phyloP scores from a whole-genome alignment of 1,140 invertebrate genomes.

The Drepana arcuata region DNA sequence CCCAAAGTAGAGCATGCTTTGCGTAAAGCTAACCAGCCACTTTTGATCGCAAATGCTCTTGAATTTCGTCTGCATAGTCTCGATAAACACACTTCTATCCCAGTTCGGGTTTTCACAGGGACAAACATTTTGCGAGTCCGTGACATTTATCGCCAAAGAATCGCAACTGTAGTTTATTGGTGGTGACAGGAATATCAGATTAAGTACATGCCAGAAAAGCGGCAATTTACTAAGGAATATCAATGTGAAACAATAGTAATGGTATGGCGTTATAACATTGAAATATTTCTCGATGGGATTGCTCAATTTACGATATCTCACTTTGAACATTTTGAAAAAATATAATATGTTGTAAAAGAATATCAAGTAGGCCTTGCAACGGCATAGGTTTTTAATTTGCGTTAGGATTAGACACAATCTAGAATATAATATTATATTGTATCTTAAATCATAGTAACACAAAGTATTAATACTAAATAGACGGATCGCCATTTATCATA shows the following conservation, averaged over 20 bases:
- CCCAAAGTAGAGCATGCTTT: conserved; percentile 38
- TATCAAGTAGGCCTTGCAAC: too few relatives aligned
- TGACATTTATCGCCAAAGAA: conserved; percentile 6
- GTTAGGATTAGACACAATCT: too few relatives aligned
- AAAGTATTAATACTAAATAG: too few relatives aligned
- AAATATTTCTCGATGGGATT: conserved; percentile 50
- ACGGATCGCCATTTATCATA: too few relatives aligned
- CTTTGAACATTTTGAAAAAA: too few relatives aligned
- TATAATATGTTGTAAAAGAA: too few relatives aligned
- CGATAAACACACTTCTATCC: conserved; percentile 34
- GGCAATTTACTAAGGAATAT: conserved; percentile 35
- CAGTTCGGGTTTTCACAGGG: conserved; percentile 36
- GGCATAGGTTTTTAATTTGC: too few relatives aligned
- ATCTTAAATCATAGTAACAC: too few relatives aligned
- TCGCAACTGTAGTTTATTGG: conserved; percentile 36
- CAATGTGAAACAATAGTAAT: conserved; percentile 32
- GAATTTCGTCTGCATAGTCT: conserved; percentile 47
- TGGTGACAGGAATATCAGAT: conserved; percentile 39
- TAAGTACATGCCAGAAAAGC: conserved; percentile 42
- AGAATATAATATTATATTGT: too few relatives aligned
- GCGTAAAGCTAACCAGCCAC: conserved; percentile 40
- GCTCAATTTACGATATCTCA: conserved; percentile 9
- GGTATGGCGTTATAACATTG: conserved; percentile 27
- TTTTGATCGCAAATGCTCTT: conserved; percentile 25
- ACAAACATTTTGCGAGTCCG: conserved; percentile 25